phyloP scores from a whole-genome alignment of 2,113 vertebrate genomes.

The Sisor rabdophorus region DNA sequence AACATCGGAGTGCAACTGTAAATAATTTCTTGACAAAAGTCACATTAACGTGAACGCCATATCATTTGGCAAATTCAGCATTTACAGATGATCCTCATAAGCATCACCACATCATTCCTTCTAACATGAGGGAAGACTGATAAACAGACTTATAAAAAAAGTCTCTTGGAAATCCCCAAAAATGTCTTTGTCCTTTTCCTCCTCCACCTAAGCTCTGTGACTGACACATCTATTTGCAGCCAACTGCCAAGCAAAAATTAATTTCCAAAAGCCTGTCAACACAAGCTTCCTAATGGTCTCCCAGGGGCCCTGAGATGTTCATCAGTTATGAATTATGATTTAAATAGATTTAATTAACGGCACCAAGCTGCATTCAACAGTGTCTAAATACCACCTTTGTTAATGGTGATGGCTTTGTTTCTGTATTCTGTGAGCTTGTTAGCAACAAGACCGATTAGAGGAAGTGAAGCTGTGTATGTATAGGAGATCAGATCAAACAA shows the following conservation, averaged over 20 bases:
- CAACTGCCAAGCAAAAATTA: background rate
- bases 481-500: background rate
- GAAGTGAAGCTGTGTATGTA: background rate
- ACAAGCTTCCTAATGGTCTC: background rate
- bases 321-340: conserved; percentile 30
- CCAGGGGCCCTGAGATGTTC: background rate
- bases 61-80: no score
- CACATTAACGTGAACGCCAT: no score
- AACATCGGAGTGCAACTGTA: no score
- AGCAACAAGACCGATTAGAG: conserved; percentile 14
- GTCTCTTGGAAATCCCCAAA: no score
- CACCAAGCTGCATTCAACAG: conserved; percentile 11
- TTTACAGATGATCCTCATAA: no score
- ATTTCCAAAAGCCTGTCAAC: conserved; percentile 14
- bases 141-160: no score
- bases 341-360: conserved; percentile 25
- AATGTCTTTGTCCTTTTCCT: background rate
- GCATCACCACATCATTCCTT: no score
- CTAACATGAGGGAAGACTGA: no score
- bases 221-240: background rate
- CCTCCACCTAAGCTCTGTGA: background rate
- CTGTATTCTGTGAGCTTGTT: conserved; percentile 6
- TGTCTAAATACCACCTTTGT: conserved; percentile 14
- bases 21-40: no score
- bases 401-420: conserved; percentile 3